These are phyloP conservation scores for Neotoma lepida DNA, from an alignment of 2,113 vertebrate genomes.

Conservation along the genomic window DNA sequence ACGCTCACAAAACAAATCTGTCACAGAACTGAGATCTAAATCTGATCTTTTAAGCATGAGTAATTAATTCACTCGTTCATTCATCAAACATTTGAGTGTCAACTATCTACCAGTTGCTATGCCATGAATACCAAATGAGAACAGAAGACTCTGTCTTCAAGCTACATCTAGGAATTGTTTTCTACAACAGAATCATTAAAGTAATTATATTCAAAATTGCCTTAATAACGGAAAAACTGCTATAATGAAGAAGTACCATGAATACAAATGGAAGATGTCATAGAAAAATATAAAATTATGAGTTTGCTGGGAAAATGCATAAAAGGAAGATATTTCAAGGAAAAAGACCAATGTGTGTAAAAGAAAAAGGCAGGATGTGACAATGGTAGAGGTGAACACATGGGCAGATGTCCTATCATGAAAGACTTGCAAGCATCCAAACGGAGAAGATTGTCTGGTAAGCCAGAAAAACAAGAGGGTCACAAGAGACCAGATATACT, in stretches of 20 bases:
- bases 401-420: rapidly evolving
- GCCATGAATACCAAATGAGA: background rate
- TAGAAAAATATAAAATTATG: background rate
- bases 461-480: background rate
- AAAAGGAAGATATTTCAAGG: background rate
- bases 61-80: background rate
- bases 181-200: background rate
- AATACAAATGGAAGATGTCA: slow-evolving; percentile 29
- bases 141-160: background rate
- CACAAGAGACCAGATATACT: background rate
- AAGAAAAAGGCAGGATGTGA: background rate
- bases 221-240: background rate
- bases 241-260: background rate
- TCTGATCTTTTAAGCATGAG: slow-evolving; percentile 29
- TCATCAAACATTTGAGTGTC: background rate
- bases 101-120: background rate
- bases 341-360: background rate
- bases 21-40: background rate
- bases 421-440: background rate
- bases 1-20: background rate
- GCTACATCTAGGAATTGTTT: background rate
- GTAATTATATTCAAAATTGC: slow-evolving; percentile 13
- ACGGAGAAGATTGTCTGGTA: background rate
- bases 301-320: background rate
- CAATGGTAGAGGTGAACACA: rapidly evolving